Evolutionary conservation across 2,113 vertebrate species (phyloP).

Genomic region (Chascanopsetta lugubris): DNA sequence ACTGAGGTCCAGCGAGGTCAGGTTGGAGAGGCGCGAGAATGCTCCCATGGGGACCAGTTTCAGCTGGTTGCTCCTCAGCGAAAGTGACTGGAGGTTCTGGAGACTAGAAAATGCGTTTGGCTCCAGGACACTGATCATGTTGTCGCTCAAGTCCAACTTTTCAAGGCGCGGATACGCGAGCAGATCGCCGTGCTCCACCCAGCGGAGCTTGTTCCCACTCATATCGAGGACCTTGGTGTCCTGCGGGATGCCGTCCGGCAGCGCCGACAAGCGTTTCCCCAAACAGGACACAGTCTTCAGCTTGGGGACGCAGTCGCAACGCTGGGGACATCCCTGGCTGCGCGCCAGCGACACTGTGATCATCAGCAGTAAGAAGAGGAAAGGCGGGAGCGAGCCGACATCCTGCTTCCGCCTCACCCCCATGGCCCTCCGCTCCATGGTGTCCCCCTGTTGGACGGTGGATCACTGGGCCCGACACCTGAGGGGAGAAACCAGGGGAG

Average conservation of each 20-base stretch:
- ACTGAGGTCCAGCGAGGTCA: constrained; percentile 93
- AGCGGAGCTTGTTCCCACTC: constrained; percentile 93
- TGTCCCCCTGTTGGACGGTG: constrained; percentile 48
- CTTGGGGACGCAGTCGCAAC: constrained; percentile 88
- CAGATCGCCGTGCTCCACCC: constrained; percentile 91
- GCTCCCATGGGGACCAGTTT: constrained; percentile 93
- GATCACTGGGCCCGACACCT: constrained; percentile 84
- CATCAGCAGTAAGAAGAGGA: constrained; percentile 83
- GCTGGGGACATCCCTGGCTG: constrained; percentile 86
- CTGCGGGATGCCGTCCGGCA: constrained; percentile 90
- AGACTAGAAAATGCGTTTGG: constrained; percentile 92
- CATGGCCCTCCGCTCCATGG: constrained; percentile 78
- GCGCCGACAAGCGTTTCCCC: constrained; percentile 87
- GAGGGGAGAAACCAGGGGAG: constrained; percentile 20
- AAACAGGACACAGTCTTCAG: constrained; percentile 86
- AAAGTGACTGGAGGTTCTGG: constrained; percentile 85
- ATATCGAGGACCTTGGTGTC: constrained; percentile 92
- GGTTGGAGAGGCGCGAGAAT: constrained; percentile 90
- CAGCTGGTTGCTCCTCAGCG: constrained; percentile 90
- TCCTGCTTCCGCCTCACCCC: constrained; percentile 75
- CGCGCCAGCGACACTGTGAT: constrained; percentile 51
- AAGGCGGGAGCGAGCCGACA: constrained; percentile 78
- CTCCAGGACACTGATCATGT: constrained; percentile 92
- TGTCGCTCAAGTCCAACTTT: constrained; percentile 94
- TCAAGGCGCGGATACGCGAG: constrained; percentile 85